Base-by-base conservation (phyloP, 23 tunicate species). In the Trididemnum nubilum region DNA sequence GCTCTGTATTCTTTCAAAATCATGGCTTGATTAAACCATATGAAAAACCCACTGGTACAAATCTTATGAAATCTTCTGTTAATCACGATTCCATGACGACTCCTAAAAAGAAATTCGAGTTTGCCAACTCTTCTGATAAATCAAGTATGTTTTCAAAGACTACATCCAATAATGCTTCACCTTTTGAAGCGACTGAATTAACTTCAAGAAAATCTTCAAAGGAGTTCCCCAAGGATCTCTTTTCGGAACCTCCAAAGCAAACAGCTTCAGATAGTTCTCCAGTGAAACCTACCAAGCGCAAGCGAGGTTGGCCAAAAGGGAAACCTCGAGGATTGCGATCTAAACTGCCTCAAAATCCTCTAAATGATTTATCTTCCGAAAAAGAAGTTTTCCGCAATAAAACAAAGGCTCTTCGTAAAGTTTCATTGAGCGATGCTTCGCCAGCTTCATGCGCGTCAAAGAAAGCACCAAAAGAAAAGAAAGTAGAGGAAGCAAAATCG, bases 221-320 rank as follows among this genome's bases (percentile, higher is more conserved):
- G n/a, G n/a, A n/a, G n/a, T n/a, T n/a, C n/a, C n/a, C n/a, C n/a
- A n/a, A n/a, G n/a, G n/a, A n/a, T n/a, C n/a, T n/a, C n/a, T n/a
- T n/a, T n/a, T n/a, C n/a, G n/a, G n/a, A n/a, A n/a, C n/a, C 54
- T 7, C 12, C 54, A 7, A 44, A 44, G 9, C 12, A 44, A 44
- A 15, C 54, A 44, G 12, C 54, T 44, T 9, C 15, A 7, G 15
- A 44, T 15, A 44, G 12, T 44, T 9, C 54, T 44, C 78, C 25
- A 73, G 58, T 18, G 65, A 89, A 78, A 61, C 44, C 51, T 36
- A 51, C 51, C 1, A 70, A 60, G 36, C 67, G 81, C 34, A 89
- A 84, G 78, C 74, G 85, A 15, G 95, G 95, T 7, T 77, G 95
- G 88, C 95, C 95, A 0, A 71, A 35, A 26, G 95, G 95, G 1